Base-by-base conservation (phyloP, 2,888 invertebrate species). In the Exephanes ischioxanthus region DNA sequence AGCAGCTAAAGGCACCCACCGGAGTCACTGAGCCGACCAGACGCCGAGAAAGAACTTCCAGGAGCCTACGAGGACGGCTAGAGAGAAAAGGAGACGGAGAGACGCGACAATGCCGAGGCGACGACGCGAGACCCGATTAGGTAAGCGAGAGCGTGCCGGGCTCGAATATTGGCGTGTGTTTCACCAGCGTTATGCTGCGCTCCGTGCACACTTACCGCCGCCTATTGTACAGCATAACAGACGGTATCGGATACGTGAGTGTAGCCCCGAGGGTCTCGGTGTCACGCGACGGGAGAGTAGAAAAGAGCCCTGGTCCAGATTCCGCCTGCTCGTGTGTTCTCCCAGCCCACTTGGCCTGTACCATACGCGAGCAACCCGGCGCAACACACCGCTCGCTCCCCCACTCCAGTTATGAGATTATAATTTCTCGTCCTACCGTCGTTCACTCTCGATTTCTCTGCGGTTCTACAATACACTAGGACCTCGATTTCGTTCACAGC, bases 41-140 rank as follows among this genome's bases (percentile, higher is more conserved):
- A 51, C 45, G 51, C 37, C 30, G 30, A 19, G 37, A 33, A 72
- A 48, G 53, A 78, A 30, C 26, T 19, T 61, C 41, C 67, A 70
- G 58, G 72, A 82, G 85, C 63, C 85, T 81, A 11, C 41, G 30
- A 76, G 66, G 22, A 55, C 14, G n/a, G 6, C 63, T 66, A 26
- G 76, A 66, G 70, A 66, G 16, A 63, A 77, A 71, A 72, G 53
- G 68, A 77, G 71, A 68, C 72, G 55, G 78, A 81, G 79, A 81
- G 80, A 85, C 86, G 84, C 88, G 89, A 90, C 89, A 90, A 88
- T 90, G 87, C 84, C 86, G 88, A 86, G 86, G 88, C 88, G 87
- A 87, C 89, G 90, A 88, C 88, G 88, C 88, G 89, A 89, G 85
- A 85, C 85, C 85, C 87, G 91, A 90, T 91, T 91, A 90, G 90